Evolutionary conservation across 2,888 invertebrate genomes (phyloP), one percentile per base, ranked within the genome.

Genomic region (Conus canariensis): DNA sequence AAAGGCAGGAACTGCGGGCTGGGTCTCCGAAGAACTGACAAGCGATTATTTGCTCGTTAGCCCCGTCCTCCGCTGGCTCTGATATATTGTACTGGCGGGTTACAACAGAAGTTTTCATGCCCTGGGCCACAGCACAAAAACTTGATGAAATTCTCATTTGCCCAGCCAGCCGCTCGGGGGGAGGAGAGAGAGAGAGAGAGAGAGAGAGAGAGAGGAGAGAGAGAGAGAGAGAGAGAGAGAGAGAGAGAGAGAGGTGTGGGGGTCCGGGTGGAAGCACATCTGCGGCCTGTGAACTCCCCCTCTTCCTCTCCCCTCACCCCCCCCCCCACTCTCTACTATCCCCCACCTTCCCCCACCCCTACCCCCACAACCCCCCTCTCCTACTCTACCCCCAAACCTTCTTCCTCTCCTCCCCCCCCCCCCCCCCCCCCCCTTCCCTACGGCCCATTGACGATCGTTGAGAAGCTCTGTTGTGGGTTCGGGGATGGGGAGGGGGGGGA

Each of bases 21-120:
- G 70, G 10, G 77, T 25, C 25, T 6, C 19, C 12, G 56, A 74
- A 87, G 77, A 59, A 74, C 56, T 77, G n/a, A 22, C 58, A 12
- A 64, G 89, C 59, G 85, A 89, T 89, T 77, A 89, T 89, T 89
- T 85, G 89, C 89, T 89, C 89, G 89, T 89, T 89, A 89, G 89
- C 85, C 45, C 85, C 30, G 25, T 56, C 16, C 64, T 64, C 30
- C 56, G 58, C 85, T 58, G n/a, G 70, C 1, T 64, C 70, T 70
- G 70, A 70, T 58, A 85, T 67, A 89, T 89, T 89, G 89, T 89
- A 60, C 83, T 85, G 12, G 89, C 58, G 85, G 85, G 89, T 89
- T 85, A 89, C 85, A 89, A 89, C 89, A 85, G 89, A 85, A 60
- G 83, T 67, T 74, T 89, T 89, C 22, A 22, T 60, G 60, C 74